Evolutionary conservation across 2,113 vertebrate genomes (phyloP), one percentile per base, ranked within the genome.

Genomic region (Zosterops hypoxanthus): DNA sequence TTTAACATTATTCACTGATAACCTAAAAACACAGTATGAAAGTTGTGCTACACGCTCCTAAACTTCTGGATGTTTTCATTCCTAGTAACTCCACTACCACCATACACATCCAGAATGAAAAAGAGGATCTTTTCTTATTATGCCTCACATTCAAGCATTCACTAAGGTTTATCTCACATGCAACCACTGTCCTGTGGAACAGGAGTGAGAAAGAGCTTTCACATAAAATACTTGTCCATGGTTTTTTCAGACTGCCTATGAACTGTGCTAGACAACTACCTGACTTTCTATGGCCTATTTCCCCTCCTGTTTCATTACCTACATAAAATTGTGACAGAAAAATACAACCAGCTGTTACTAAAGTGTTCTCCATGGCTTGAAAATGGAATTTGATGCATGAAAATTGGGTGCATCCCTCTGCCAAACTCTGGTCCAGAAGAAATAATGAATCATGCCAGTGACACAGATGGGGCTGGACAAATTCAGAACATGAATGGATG

Each of bases 221-320:
- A 64, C 11, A 33, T 34, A 26, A 69, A 57, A 5, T 9, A 2
- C 41, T 68, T 79, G 9, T 36, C 34, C 0, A 0, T 4, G 1
- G 24, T 59, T 94, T 59, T 64, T 16, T 79, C 77, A 76, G 31
- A 24, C 28, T 65, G 29, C 9, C 24, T 49, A 9, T 5, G 12
- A 41, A 33, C 31, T 33, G n/a, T 6, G 17, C 34, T 61, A 81
- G 60, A 64, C 22, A 82, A 5, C 4, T 14, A 65, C 14, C 6
- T 5, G 7, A 46, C 34, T 39, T 79, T 42, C 34, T 46, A 4
- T 33, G 22, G 28, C 24, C 19, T 68, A 29, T 85, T 87, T 77
- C 8, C 29, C 75, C 55, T 70, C 24, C 5, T 8, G 36, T 65
- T 79, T 61, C 31, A 47, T 59, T 80, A 70, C 39, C 11, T 92